Evolutionary conservation across 1,140 invertebrate genomes (phyloP).

Genomic region (Ostrea denselamellosa): DNA sequence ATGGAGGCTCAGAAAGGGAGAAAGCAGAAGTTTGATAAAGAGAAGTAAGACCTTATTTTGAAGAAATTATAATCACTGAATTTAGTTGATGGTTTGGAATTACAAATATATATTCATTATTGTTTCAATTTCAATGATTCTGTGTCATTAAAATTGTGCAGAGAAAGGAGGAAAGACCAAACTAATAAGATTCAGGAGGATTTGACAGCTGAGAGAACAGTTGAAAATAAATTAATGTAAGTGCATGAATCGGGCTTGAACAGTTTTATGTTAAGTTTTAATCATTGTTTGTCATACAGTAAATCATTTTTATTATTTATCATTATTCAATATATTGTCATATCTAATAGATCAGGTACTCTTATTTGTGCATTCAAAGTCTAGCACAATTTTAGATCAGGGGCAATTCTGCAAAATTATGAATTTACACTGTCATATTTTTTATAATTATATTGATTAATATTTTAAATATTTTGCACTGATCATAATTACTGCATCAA

Average conservation of each 20-base stretch:
- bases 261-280: background rate
- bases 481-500: too few species aligned
- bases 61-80: background rate
- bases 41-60: constrained; percentile 48
- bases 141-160: constrained; percentile 32
- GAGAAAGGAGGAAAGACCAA: constrained; percentile 61
- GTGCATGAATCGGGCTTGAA: background rate
- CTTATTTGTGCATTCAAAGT: too few species aligned
- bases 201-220: constrained; percentile 53
- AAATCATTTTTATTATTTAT: too few species aligned
- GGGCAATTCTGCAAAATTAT: too few species aligned
- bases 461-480: too few species aligned
- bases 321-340: too few species aligned
- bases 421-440: too few species aligned
- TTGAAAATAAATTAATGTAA: constrained; percentile 69
- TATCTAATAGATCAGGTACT: too few species aligned
- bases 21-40: constrained; percentile 61
- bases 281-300: too few species aligned
- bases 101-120: background rate
- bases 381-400: too few species aligned
- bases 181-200: constrained; percentile 65
- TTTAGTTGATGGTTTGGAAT: background rate
- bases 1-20: constrained; percentile 76
- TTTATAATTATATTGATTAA: too few species aligned
- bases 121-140: background rate